Percentiles rank a stretch among this genome's conserved stretches.
phyloP scores from a whole-genome alignment of 1,140 invertebrate species.

The Neuroterus valhalla region DNA sequence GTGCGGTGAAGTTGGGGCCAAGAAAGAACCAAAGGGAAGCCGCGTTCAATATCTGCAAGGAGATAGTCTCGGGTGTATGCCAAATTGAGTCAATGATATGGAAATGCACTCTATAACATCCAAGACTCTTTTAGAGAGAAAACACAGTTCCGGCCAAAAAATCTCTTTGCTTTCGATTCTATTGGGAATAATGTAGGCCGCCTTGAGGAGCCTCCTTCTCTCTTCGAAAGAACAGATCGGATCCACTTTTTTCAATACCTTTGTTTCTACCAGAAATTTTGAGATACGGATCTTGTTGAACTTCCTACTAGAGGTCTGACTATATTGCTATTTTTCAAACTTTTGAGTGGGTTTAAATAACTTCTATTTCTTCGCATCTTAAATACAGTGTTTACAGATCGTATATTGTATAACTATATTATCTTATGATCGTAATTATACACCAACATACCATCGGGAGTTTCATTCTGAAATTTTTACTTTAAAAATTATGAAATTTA shows the following conservation, averaged over 20 bases:
- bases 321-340: too few species aligned
- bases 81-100: conserved; percentile 27
- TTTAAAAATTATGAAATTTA: too few species aligned
- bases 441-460: too few species aligned
- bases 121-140: background rate
- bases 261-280: background rate
- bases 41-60: background rate
- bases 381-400: too few species aligned
- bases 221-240: background rate
- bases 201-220: background rate
- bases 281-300: too few species aligned
- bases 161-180: background rate
- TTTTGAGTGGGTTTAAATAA: too few species aligned
- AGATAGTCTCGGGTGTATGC: conserved; percentile 25
- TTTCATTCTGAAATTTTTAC: too few species aligned
- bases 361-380: too few species aligned
- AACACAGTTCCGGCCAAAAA: conserved; percentile 1
- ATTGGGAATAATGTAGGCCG: background rate
- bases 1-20: background rate
- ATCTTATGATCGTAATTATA: too few species aligned
- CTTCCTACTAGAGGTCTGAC: too few species aligned
- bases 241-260: background rate
- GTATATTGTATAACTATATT: too few species aligned
- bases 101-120: conserved; percentile 18
- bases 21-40: background rate